Evolutionary conservation across 2,888 invertebrate genomes (phyloP).

Genomic region (Odontomyia ornata): DNA sequence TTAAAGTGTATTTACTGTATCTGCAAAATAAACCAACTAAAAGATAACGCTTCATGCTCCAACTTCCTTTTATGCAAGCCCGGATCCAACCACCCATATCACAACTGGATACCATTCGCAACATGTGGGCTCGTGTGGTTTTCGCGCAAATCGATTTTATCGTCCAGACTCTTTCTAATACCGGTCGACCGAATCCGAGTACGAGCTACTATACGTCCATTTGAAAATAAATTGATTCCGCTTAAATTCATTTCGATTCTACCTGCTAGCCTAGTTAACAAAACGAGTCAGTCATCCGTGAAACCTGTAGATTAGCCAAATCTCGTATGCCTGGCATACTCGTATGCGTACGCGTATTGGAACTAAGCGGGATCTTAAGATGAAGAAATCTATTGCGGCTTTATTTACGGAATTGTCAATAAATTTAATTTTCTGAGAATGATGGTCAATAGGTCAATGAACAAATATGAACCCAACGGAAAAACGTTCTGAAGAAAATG

Average conservation of each 20-base stretch:
- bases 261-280: slow-evolving; percentile 29
- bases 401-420: not conserved
- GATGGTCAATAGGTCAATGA: slow-evolving; percentile 28
- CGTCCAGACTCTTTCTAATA: not conserved
- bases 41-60: not conserved
- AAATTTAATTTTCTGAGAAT: not conserved
- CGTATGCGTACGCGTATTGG: not conserved
- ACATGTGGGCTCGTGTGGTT: not conserved
- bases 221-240: slow-evolving; percentile 15
- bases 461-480: not conserved
- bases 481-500: not conserved
- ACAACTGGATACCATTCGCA: not conserved
- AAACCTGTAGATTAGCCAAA: slow-evolving; percentile 1
- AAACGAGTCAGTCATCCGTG: not conserved
- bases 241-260: slow-evolving; percentile 9
- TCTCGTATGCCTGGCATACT: not conserved
- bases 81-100: not conserved
- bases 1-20: not conserved
- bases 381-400: not conserved
- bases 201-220: not conserved
- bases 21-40: not conserved
- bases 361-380: too few relatives aligned
- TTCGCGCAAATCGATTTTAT: slow-evolving; percentile 26
- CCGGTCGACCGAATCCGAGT: not conserved
- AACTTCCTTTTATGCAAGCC: slow-evolving; percentile 15